Base-by-base conservation (phyloP, 2,113 vertebrate species). In the Coturnix japonica region DNA sequence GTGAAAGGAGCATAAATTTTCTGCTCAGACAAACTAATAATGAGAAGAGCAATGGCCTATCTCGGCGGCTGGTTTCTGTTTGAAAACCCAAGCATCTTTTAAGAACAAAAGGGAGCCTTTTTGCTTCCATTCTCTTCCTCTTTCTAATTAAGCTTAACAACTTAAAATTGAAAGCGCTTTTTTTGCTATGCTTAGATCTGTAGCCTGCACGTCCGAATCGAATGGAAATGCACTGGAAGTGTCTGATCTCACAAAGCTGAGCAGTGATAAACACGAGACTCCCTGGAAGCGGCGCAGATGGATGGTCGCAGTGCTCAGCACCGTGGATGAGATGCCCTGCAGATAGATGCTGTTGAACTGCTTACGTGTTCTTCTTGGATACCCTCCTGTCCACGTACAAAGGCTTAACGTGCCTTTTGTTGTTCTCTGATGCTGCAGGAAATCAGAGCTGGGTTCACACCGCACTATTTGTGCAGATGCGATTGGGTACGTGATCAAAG, bases 51-150 rank as follows among this genome's bases (percentile, higher is more conserved):
- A 72, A 39, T 57, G 41, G 57, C n/a, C 47, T 56, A 31, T 65
- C 1, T 18, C 46, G 54, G 35, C 10, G 31, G 23, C 28, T 0
- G 0, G 26, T 35, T 85, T 89, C 54, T 93, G 53, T 30, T 76
- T 41, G 57, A 77, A 72, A 63, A 31, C 33, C 46, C 0, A 0
- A 72, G 8, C 53, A 4, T 25, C 72, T 87, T 91, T 84, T 70
- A 65, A 85, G 83, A 87, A 69, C 54, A 71, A 74, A 92, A 91
- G 54, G 30, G n/a, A 65, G 10, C 15, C 43, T 80, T 81, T 81
- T 74, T 46, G 31, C 56, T 80, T 92, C 19, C 19, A 76, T 87
- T 85, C 64, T 85, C 59, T 92, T 92, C 91, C 75, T 7, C 60
- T 79, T 95, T 95, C 87, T 63, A 59, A 53, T 73, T 35, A 63